phyloP scores from a whole-genome alignment of 2,113 vertebrate genomes.

The Ia io region DNA sequence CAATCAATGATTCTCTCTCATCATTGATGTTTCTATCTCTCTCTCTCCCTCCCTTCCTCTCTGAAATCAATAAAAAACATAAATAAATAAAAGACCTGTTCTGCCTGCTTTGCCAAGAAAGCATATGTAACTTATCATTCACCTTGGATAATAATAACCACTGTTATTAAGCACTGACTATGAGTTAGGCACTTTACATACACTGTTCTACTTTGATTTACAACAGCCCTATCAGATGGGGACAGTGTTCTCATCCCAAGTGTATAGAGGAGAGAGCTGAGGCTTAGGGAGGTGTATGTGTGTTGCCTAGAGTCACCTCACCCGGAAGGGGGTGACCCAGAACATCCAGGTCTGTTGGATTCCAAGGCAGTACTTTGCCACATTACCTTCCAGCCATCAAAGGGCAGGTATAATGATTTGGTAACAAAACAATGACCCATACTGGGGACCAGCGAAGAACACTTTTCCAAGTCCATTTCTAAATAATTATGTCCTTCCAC shows the following conservation, averaged over 20 bases:
- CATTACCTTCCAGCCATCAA: background rate
- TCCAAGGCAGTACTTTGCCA: background rate
- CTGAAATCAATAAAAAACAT: too few relatives aligned
- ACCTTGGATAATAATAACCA: background rate
- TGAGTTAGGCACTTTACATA: background rate
- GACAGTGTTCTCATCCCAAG: background rate
- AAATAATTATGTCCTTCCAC: background rate
- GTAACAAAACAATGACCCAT: background rate
- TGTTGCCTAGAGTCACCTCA: background rate
- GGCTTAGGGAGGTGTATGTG: background rate
- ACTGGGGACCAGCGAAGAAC: background rate
- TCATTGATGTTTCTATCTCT: too few relatives aligned
- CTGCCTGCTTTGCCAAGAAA: background rate
- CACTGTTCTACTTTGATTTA: conserved; percentile 11
- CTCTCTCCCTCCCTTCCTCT: too few relatives aligned
- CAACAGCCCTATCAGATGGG: background rate
- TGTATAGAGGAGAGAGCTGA: background rate
- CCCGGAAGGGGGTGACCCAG: background rate
- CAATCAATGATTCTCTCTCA: too few relatives aligned
- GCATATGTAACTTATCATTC: background rate
- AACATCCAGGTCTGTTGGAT: background rate
- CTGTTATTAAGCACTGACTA: background rate
- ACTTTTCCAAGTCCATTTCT: background rate
- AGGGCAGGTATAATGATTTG: background rate
- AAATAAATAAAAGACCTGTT: background rate